These are phyloP conservation scores for Scaptodrosophila latifasciaeformis DNA, from an alignment of 2,888 invertebrate species.

Conservation along the genomic window DNA sequence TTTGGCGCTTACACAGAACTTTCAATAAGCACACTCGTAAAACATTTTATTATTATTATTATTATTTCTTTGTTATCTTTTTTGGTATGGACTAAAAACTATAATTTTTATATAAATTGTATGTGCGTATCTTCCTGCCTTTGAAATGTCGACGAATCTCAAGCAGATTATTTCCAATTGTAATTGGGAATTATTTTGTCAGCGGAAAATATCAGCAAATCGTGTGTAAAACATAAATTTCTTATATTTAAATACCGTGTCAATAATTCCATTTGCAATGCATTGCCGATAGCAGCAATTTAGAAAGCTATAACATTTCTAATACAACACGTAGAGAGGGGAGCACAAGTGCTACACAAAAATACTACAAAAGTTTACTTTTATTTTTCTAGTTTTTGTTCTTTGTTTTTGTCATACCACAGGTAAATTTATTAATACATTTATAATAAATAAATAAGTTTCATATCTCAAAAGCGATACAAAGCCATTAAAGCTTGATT, in stretches of 20 bases:
- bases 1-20: too few species aligned
- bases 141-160: too few species aligned
- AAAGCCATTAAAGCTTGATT: slow-evolving; percentile 63
- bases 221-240: slow-evolving; percentile 7
- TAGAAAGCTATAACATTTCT: slow-evolving; percentile 39
- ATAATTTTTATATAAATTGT: too few species aligned
- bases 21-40: too few species aligned
- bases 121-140: too few species aligned
- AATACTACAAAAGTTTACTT: slow-evolving; percentile 54
- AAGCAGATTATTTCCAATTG: too few species aligned
- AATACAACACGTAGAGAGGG: slow-evolving; percentile 40
- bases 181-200: too few species aligned
- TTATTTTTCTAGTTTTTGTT: slow-evolving; percentile 30
- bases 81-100: too few species aligned
- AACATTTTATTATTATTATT: too few species aligned
- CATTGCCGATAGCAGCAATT: slow-evolving; percentile 11
- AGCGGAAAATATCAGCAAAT: slow-evolving; percentile 63
- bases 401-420: slow-evolving; percentile 10
- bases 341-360: slow-evolving; percentile 24
- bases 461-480: slow-evolving; percentile 69
- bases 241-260: slow-evolving; percentile 37
- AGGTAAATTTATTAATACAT: slow-evolving; percentile 41
- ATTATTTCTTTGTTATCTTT: too few species aligned
- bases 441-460: too few species aligned
- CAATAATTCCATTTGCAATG: slow-evolving; percentile 29